phyloP scores from a whole-genome alignment of 2,888 invertebrate species.

The Acanthoscelides obtectus region DNA sequence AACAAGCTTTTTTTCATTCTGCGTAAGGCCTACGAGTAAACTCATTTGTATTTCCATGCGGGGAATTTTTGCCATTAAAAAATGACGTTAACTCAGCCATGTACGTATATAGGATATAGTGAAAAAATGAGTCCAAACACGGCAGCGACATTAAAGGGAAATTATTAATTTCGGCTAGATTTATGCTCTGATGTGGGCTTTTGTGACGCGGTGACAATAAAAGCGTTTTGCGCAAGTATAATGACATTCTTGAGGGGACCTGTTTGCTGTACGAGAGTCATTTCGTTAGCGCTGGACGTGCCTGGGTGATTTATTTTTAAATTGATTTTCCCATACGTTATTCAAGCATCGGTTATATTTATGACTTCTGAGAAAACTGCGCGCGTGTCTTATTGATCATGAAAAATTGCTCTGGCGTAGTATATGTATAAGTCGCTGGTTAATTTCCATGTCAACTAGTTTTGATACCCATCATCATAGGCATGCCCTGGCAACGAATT shows the following conservation, averaged over 20 bases:
- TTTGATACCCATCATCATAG: too few species aligned
- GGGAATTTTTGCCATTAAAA: neutral
- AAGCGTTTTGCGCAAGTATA: neutral
- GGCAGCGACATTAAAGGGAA: neutral
- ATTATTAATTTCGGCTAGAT: neutral
- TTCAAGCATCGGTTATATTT: neutral
- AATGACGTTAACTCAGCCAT: neutral
- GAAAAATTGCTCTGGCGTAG: too few species aligned
- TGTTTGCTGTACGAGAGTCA: neutral
- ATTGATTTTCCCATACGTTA: neutral
- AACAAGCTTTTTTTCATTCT: too few species aligned
- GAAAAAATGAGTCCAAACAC: neutral
- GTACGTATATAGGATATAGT: neutral
- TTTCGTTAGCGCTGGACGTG: neutral
- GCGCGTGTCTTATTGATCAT: too few species aligned
- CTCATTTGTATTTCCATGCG: neutral
- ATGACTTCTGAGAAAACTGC: too few species aligned
- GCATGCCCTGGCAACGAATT: too few species aligned
- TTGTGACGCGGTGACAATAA: neutral
- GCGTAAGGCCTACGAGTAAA: too few species aligned
- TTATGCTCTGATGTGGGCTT: neutral
- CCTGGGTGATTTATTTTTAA: neutral
- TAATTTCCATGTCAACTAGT: too few species aligned
- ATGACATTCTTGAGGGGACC: neutral
- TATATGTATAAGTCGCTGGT: too few species aligned